Percentiles rank a stretch among this genome's conserved stretches.
Evolutionary conservation across 2,797 vertebrate species (phyloP).

Genomic region (Valencia hispanica): DNA sequence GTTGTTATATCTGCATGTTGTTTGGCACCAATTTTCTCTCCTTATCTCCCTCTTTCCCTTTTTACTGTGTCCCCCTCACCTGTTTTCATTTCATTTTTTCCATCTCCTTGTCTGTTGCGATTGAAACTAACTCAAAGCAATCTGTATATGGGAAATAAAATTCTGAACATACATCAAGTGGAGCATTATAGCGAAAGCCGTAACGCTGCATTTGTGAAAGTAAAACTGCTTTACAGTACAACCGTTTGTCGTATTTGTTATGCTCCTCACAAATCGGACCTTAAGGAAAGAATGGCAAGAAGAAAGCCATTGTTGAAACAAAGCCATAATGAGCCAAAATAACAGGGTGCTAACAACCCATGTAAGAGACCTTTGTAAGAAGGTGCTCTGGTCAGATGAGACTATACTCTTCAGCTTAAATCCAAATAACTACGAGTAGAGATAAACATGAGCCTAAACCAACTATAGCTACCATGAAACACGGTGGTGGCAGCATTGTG

Average conservation of each 20-base stretch:
- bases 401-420: too few relatives aligned
- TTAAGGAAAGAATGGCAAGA: not conserved
- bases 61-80: not conserved
- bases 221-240: not conserved
- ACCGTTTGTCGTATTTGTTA: too few relatives aligned
- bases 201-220: not conserved
- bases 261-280: not conserved
- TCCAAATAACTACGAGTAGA: too few relatives aligned
- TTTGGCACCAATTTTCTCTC: too few relatives aligned
- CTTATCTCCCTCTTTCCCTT: not conserved
- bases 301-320: not conserved
- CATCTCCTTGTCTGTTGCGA: not conserved
- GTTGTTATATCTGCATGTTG: not conserved
- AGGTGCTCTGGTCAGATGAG: too few relatives aligned
- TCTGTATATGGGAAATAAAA: too few relatives aligned
- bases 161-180: not conserved
- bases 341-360: too few relatives aligned
- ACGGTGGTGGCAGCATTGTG: too few relatives aligned
- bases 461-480: too few relatives aligned
- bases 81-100: not conserved
- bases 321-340: too few relatives aligned
- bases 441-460: too few relatives aligned
- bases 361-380: too few relatives aligned
- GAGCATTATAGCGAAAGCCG: not conserved
- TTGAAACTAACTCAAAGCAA: not conserved